phyloP scores from a whole-genome alignment of 2,888 invertebrate genomes.

The Orchesella flavescens region DNA sequence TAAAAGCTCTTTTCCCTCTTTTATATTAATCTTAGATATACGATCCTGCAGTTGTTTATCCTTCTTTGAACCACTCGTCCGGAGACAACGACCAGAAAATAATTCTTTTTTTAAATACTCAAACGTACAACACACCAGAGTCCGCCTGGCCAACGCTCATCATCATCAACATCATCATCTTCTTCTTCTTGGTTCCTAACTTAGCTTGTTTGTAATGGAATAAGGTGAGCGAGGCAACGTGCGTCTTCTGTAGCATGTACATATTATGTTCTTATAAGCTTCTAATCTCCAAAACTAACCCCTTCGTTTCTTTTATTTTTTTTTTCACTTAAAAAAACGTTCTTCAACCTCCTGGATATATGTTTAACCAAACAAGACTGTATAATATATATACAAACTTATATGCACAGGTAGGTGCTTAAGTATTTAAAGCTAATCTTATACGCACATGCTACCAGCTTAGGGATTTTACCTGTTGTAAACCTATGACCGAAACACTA shows the following conservation, averaged over 20 bases:
- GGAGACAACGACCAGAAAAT: neutral
- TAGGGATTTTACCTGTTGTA: neutral
- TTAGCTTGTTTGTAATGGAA: constrained; percentile 21
- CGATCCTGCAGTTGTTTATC: constrained; percentile 18
- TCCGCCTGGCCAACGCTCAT: constrained; percentile 22
- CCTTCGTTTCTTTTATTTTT: constrained; percentile 23
- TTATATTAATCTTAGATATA: constrained; percentile 35
- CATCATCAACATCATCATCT: constrained; percentile 19
- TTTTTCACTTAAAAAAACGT: constrained; percentile 46
- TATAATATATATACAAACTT: too few species aligned
- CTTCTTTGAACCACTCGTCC: neutral
- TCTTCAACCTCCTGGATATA: constrained; percentile 50
- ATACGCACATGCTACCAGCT: neutral
- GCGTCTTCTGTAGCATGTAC: constrained; percentile 29
- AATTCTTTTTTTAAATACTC: neutral
- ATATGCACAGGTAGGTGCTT: neutral
- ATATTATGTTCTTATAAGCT: too few species aligned
- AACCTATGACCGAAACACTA: constrained; percentile 12
- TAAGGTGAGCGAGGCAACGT: constrained; percentile 35
- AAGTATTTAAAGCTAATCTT: neutral
- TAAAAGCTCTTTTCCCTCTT: constrained; percentile 29
- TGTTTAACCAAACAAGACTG: neutral
- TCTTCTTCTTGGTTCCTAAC: constrained; percentile 37
- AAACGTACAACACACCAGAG: constrained; percentile 18
- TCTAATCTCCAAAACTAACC: constrained; percentile 21